Conservation (phyloP, 2,113 vertebrate species). For the Ibidorhyncha struthersii region DNA sequence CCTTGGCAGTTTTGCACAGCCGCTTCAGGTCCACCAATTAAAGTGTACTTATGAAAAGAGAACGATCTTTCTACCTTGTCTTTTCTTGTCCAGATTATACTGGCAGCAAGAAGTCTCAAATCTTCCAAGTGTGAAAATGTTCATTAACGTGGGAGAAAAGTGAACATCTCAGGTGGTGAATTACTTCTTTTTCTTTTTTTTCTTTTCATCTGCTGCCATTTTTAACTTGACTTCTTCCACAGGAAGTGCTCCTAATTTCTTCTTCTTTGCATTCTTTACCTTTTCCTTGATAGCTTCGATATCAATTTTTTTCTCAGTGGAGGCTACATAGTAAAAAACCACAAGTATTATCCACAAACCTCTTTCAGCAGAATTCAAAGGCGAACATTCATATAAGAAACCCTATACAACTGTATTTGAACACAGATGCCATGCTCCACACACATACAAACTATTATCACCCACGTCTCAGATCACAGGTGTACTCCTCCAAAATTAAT, state of each 20-base stretch:
- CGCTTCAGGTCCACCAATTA: neutral
- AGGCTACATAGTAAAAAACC: constrained; percentile 65
- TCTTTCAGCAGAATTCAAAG: neutral
- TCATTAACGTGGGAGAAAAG: neutral
- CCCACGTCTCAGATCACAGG: neutral
- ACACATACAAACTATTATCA: neutral
- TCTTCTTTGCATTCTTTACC: constrained; percentile 91
- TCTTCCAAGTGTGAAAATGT: neutral
- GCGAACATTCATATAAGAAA: neutral
- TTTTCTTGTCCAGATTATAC: neutral
- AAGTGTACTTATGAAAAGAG: neutral
- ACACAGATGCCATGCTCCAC: neutral
- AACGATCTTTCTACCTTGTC: neutral
- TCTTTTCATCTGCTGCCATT: constrained; percentile 75
- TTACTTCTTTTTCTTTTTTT: constrained; percentile 81
- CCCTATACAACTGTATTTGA: neutral
- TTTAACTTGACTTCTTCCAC: constrained; percentile 75
- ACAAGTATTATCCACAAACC: neutral
- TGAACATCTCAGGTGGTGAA: neutral
- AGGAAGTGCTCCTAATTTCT: constrained; percentile 92
- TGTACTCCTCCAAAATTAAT: neutral
- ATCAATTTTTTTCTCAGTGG: constrained; percentile 87
- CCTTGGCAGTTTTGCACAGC: neutral
- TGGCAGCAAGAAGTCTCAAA: neutral
- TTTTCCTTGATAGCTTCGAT: constrained; percentile 92